Evolutionary conservation across 2,797 vertebrate genomes (phyloP).

Genomic region (Euphonia xanthogaster): DNA sequence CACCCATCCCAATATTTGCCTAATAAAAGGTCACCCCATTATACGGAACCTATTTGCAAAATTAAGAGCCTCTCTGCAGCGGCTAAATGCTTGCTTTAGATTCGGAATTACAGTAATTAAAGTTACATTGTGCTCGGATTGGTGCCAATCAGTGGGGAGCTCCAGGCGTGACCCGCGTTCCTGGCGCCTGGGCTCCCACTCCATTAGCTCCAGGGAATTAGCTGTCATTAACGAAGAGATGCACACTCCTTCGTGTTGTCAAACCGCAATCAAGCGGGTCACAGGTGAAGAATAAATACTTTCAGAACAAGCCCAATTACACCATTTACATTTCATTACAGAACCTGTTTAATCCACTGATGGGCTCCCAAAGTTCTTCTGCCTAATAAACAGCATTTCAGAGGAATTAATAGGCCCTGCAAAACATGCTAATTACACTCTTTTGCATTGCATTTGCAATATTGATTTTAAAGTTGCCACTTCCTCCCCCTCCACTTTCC

Average conservation of each 20-base stretch:
- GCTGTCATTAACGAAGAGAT: slow-evolving; percentile 73
- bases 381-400: slow-evolving; percentile 68
- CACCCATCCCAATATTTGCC: slow-evolving; percentile 54
- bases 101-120: slow-evolving; percentile 74
- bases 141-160: slow-evolving; percentile 72
- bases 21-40: slow-evolving; percentile 72
- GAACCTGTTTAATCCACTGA: slow-evolving; percentile 70
- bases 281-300: slow-evolving; percentile 79
- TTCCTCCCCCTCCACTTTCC: background rate
- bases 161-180: slow-evolving; percentile 60
- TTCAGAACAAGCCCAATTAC: slow-evolving; percentile 78
- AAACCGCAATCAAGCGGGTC: slow-evolving; percentile 76
- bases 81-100: slow-evolving; percentile 69
- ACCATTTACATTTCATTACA: slow-evolving; percentile 78
- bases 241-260: slow-evolving; percentile 74
- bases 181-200: slow-evolving; percentile 63
- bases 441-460: slow-evolving; percentile 65
- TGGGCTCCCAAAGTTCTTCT: slow-evolving; percentile 65
- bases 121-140: slow-evolving; percentile 70
- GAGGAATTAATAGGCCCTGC: slow-evolving; percentile 67
- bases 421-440: slow-evolving; percentile 67
- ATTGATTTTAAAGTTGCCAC: slow-evolving; percentile 56
- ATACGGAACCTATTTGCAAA: slow-evolving; percentile 63
- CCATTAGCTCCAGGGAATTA: slow-evolving; percentile 76
- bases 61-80: slow-evolving; percentile 62